phyloP scores from a whole-genome alignment of 2,888 invertebrate genomes.

The Campaea margaritaria region DNA sequence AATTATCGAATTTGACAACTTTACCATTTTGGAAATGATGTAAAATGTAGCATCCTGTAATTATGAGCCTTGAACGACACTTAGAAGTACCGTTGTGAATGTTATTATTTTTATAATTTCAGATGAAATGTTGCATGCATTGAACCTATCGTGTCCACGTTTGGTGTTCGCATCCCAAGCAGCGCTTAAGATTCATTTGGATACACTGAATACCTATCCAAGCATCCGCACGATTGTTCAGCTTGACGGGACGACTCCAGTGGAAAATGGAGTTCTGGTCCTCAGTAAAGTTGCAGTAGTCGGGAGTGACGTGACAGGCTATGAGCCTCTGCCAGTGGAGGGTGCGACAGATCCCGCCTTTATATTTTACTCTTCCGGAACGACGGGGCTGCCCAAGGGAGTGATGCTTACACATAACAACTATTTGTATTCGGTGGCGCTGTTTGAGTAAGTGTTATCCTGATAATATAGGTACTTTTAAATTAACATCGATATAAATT shows the following conservation, averaged over 20 bases:
- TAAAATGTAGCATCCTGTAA: no score
- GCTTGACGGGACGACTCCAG: constrained; percentile 82
- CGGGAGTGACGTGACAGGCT: constrained; percentile 42
- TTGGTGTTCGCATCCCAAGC: constrained; percentile 85
- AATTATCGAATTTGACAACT: no score
- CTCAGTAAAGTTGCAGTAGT: constrained; percentile 42
- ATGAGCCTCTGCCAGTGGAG: constrained; percentile 50
- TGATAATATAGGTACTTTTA: no score
- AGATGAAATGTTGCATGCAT: constrained; percentile 81
- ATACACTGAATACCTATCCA: constrained; percentile 49
- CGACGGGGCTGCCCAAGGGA: constrained; percentile 92
- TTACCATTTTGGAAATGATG: no score
- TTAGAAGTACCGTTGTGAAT: no score
- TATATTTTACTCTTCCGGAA: constrained; percentile 87
- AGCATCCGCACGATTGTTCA: constrained; percentile 85
- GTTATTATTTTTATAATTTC: no score
- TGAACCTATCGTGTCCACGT: constrained; percentile 87
- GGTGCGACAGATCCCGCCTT: constrained; percentile 59
- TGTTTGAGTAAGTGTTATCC: constrained; percentile 66
- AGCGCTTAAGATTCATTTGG: constrained; percentile 52
- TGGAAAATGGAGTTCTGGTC: constrained; percentile 43
- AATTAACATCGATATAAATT: no score
- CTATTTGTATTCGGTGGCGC: constrained; percentile 77
- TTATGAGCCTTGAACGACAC: no score
- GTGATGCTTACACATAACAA: constrained; percentile 88